Percentiles rank a stretch among this genome's conserved stretches.
Conservation (phyloP, 30 jellyfish, hydroid and myxozoan species). For the Aurelia sp. region DNA sequence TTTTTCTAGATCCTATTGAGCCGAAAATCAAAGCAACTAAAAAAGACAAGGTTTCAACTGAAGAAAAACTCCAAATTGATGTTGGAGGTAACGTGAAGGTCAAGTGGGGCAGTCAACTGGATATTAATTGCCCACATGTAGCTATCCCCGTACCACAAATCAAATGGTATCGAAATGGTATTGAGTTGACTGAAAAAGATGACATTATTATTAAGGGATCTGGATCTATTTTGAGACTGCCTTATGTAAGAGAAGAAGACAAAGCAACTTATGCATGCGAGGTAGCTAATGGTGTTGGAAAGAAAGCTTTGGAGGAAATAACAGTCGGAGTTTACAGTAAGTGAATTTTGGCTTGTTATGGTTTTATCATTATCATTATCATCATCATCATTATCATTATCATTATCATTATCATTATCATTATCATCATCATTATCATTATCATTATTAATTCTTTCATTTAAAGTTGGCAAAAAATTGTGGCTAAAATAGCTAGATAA, state of each 20-base stretch:
- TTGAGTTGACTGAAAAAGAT: slow-evolving; percentile 40
- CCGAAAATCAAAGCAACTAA: slow-evolving; percentile 38
- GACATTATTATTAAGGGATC: slow-evolving; percentile 56
- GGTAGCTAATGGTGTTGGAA: slow-evolving; percentile 75
- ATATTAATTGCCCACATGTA: slow-evolving; percentile 65
- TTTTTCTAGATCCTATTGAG: slow-evolving; percentile 62
- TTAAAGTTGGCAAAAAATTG: too few relatives aligned
- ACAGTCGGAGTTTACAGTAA: slow-evolving; percentile 60
- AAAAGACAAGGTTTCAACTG: slow-evolving; percentile 51
- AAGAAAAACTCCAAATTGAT: slow-evolving; percentile 49
- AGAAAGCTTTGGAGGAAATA: slow-evolving; percentile 38
- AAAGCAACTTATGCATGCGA: slow-evolving; percentile 73
- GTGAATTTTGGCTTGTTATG: not conserved
- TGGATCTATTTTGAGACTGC: slow-evolving; percentile 64
- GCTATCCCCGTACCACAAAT: slow-evolving; percentile 79
- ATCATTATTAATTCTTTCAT: too few relatives aligned
- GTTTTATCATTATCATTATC: too few relatives aligned
- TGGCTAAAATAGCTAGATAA: too few relatives aligned
- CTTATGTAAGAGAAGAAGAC: slow-evolving; percentile 50
- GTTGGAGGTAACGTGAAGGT: slow-evolving; percentile 83
- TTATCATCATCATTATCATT: too few relatives aligned
- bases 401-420: too few relatives aligned
- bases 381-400: too few relatives aligned
- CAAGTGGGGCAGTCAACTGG: slow-evolving; percentile 76
- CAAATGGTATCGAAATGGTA: slow-evolving; percentile 65